Percentiles rank a stretch among this genome's conserved stretches.
These are phyloP conservation scores for Carassius auratus DNA, from an alignment of 2,113 vertebrate species.

Conservation along the genomic window DNA sequence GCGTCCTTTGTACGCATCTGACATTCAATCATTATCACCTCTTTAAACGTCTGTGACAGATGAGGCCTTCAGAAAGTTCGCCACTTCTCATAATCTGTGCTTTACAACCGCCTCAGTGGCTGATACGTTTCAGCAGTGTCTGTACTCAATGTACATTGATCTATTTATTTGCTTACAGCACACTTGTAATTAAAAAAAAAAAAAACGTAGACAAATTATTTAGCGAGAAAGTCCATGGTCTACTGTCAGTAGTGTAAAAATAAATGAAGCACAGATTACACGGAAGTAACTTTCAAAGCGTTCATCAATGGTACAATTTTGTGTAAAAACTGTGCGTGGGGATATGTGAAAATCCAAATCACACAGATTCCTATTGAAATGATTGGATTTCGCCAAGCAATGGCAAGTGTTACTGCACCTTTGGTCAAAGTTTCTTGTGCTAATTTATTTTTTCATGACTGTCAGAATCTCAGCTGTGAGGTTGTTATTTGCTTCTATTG, in stretches of 20 bases:
- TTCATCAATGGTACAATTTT: not conserved
- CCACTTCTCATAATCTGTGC: not conserved
- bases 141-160: not conserved
- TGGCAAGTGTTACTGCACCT: not conserved
- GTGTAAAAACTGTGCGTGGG: not conserved
- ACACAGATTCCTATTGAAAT: not conserved
- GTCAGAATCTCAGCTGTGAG: not conserved
- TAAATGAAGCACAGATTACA: not conserved
- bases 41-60: conserved; percentile 19
- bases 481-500: not conserved
- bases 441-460: not conserved
- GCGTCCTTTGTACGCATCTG: not conserved
- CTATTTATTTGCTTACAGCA: not conserved
- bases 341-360: not conserved
- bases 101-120: not conserved
- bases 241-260: not conserved
- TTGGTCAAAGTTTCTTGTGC: not conserved
- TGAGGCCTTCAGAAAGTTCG: not conserved
- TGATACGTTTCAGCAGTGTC: not conserved
- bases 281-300: not conserved
- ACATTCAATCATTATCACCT: not conserved
- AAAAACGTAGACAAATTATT: not conserved
- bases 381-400: not conserved
- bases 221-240: not conserved
- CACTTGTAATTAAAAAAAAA: not conserved